Evolutionary conservation across 2,888 invertebrate genomes (phyloP).

Genomic region (Drosophila macrospina): DNA sequence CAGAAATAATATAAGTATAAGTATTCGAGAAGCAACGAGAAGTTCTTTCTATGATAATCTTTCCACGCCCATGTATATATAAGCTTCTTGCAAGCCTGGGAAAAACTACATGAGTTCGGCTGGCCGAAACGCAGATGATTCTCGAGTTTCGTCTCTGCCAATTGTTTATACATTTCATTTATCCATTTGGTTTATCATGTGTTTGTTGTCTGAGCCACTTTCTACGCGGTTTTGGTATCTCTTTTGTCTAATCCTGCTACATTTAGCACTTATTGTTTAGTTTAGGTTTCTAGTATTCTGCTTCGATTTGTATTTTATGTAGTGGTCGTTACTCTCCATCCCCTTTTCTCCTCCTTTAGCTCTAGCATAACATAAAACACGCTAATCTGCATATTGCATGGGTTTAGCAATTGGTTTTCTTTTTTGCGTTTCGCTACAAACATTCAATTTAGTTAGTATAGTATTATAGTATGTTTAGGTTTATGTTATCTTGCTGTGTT

Average conservation of each 20-base stretch:
- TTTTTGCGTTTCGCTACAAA: conserved; percentile 70
- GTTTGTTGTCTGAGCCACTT: conserved; percentile 49
- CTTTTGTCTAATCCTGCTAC: conserved; percentile 60
- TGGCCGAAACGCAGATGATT: conserved; percentile 20
- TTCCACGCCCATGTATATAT: conserved; percentile 4
- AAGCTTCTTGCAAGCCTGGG: background rate
- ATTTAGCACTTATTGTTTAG: conserved; percentile 58
- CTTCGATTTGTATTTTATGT: conserved; percentile 33
- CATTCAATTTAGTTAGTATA: conserved; percentile 68
- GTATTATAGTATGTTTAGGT: conserved; percentile 45
- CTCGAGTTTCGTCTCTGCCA: conserved; percentile 24
- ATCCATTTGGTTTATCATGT: conserved; percentile 45
- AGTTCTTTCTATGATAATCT: conserved; percentile 6
- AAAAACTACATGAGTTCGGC: conserved; percentile 34
- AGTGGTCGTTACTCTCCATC: conserved; percentile 35
- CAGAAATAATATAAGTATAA: conserved; percentile 44
- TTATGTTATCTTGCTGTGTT: conserved; percentile 45
- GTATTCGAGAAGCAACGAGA: conserved; percentile 44
- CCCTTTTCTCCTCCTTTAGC: background rate
- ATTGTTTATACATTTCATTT: conserved; percentile 30
- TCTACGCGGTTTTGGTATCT: conserved; percentile 66
- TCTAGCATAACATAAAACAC: conserved; percentile 52
- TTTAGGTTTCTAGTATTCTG: conserved; percentile 48
- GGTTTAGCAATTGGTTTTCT: conserved; percentile 41
- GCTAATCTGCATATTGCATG: conserved; percentile 51